phyloP scores from a whole-genome alignment of 2,113 vertebrate species.

The Petaurus breviceps region DNA sequence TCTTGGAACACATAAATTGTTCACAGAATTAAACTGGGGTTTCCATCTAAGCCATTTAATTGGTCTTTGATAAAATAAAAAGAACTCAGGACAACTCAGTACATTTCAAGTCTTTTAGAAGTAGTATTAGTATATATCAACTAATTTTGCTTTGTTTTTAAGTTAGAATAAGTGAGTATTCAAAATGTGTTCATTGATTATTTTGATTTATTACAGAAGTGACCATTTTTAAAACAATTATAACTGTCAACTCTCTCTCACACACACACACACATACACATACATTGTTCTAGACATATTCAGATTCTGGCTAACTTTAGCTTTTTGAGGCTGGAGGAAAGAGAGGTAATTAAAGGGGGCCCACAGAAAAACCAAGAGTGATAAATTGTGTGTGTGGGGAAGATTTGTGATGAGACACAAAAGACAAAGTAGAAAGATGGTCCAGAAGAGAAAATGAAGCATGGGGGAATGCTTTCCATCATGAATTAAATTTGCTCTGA shows the following conservation, averaged over 20 bases:
- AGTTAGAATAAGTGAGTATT: background rate
- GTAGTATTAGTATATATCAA: background rate
- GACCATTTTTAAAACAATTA: background rate
- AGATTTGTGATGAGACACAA: background rate
- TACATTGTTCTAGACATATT: background rate
- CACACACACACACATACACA: too few species aligned
- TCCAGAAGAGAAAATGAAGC: background rate
- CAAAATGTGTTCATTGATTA: background rate
- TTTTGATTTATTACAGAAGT: background rate
- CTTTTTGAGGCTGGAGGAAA: background rate
- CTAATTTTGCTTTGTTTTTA: background rate
- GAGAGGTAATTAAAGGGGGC: background rate
- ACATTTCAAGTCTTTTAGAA: background rate
- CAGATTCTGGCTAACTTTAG: background rate
- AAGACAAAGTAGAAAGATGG: background rate
- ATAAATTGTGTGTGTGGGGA: background rate
- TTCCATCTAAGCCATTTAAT: background rate
- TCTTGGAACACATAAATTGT: conserved; percentile 12
- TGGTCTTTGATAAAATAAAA: background rate
- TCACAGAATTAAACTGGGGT: background rate
- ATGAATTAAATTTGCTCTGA: background rate
- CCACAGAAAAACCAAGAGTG: background rate
- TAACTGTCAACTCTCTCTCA: background rate
- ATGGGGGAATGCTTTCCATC: background rate
- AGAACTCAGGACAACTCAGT: background rate